Evolutionary conservation across 2,113 vertebrate genomes (phyloP).

Genomic region (Erpornis zantholeuca): DNA sequence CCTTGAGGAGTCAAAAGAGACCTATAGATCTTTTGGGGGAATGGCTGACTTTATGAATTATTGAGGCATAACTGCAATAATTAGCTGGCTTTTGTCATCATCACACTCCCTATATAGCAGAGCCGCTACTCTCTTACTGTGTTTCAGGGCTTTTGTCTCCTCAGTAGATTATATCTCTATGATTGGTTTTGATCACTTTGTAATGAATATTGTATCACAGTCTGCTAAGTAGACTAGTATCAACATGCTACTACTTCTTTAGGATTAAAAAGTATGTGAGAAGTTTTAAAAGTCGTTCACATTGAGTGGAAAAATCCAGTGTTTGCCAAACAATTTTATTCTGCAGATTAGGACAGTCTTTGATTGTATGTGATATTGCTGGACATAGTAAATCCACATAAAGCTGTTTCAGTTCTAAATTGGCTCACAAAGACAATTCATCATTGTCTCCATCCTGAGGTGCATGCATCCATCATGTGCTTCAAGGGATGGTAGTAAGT

Average conservation of each 20-base stretch:
- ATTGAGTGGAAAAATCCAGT: neutral
- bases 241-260: neutral
- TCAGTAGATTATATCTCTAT: neutral
- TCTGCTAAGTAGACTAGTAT: neutral
- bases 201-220: constrained; percentile 31
- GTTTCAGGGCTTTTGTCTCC: constrained; percentile 10
- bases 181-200: constrained; percentile 34
- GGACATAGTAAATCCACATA: neutral
- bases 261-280: neutral
- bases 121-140: neutral
- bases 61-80: constrained; percentile 14
- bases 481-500: neutral
- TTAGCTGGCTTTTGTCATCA: constrained; percentile 10
- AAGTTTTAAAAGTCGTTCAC: neutral
- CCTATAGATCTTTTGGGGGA: constrained; percentile 7
- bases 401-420: neutral
- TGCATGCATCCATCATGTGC: neutral
- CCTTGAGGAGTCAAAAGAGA: neutral
- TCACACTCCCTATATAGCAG: neutral
- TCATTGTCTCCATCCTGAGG: neutral
- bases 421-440: neutral
- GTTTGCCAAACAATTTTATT: neutral
- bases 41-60: constrained; percentile 17
- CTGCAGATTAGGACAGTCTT: neutral
- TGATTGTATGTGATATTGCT: neutral